Base-by-base conservation (phyloP, 2,888 invertebrate genomes). In the Drosophila aldrichi region DNA sequence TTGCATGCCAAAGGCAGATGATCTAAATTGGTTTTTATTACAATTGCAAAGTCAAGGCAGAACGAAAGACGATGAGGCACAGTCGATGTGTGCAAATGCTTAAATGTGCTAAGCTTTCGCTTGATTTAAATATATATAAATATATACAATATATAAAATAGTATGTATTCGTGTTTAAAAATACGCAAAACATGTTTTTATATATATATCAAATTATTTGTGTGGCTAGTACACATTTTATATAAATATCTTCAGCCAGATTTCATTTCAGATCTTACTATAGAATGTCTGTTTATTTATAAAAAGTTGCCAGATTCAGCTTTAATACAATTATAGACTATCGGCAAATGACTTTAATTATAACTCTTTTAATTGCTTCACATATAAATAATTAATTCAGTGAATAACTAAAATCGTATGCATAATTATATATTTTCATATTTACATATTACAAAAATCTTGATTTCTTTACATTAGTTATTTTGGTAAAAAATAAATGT, bases 401-500 rank as follows among this genome's bases (percentile, higher is more conserved):
- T 36, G 12, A 14, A 5, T 32, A 25, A n/a, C 25, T 54, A 38
- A 18, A 48, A 34, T 48, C 41, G 12, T 66, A 16, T 36, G 36
- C 18, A 40, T 61, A 44, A 34, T 55, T 55, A n/a, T 49, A 25
- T 54, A 74, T 61, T 58, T 66, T 74, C 29, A 48, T 75, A 75
- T 75, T 32, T 75, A 75, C 75, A 61, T 41, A 1, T 63, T 61
- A 38, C 48, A 52, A 57, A 41, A 25, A 59, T 41, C 48, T 29
- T 20, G 54, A 52, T 38, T 70, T 66, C 25, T 56, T 48, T 48
- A 70, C 48, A 68, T 44, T 38, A 62, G 25, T 57, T 18, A 36
- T 58, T 18, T 32, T 14, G 9, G 36, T 49, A 66, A 32, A 59
- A 59, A 44, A 34, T 41, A 41, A 44, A 36, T 54, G 57, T 56